phyloP scores from a whole-genome alignment of 2,888 invertebrate genomes.

The Rotaria socialis region DNA sequence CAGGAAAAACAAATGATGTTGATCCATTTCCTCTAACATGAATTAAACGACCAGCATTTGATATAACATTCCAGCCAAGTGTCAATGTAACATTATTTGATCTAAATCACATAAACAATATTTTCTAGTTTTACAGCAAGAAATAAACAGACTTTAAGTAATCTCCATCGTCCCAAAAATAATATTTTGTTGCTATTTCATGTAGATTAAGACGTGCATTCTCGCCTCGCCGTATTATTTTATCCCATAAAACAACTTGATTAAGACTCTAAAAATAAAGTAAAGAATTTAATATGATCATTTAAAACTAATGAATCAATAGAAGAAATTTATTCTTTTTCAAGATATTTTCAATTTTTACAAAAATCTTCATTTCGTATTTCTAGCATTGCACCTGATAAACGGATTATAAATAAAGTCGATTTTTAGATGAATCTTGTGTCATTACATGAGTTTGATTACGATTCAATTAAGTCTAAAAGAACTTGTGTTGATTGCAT shows the following conservation, averaged over 20 bases:
- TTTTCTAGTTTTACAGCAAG: neutral
- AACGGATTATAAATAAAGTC: too few species aligned
- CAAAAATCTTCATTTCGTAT: too few species aligned
- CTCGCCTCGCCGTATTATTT: constrained; percentile 87
- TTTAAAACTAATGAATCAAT: too few species aligned
- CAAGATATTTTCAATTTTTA: too few species aligned
- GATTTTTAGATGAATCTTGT: too few species aligned
- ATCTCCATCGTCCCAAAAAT: constrained; percentile 98
- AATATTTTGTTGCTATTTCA: constrained; percentile 93
- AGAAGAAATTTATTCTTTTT: too few species aligned
- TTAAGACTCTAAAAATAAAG: constrained; percentile 61
- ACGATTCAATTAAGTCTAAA: too few species aligned
- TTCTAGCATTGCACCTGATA: too few species aligned
- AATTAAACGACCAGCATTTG: constrained; percentile 90
- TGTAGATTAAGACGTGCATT: constrained; percentile 85
- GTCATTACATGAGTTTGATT: too few species aligned
- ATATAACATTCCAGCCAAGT: constrained; percentile 95
- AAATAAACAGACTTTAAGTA: constrained; percentile 72
- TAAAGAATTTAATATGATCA: neutral
- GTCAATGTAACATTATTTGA: constrained; percentile 88
- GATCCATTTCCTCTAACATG: constrained; percentile 74
- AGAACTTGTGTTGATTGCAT: too few species aligned
- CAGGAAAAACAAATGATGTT: constrained; percentile 41
- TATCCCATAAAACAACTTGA: constrained; percentile 91
- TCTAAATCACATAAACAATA: constrained; percentile 66